phyloP scores from a whole-genome alignment of 37 sponge, comb jelly and placozoan genomes.

The Theonella swinhoei region DNA sequence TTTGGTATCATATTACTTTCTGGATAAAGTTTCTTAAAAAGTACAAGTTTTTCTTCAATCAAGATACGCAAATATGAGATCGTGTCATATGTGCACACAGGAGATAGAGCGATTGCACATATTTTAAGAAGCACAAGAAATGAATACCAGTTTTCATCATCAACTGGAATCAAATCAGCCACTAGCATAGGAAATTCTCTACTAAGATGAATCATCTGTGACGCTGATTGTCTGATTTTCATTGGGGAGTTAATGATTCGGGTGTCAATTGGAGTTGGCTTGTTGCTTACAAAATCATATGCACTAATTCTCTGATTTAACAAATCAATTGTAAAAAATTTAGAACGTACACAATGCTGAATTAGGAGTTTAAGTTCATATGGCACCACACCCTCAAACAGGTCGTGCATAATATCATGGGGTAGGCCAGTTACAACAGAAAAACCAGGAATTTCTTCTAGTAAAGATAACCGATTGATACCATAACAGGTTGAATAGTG shows the following conservation, averaged over 20 bases:
- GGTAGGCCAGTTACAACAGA: constrained; percentile 30
- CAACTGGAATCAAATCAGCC: constrained; percentile 57
- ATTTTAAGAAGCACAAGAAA: constrained; percentile 45
- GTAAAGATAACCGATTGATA: constrained; percentile 15
- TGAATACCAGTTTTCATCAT: constrained; percentile 46
- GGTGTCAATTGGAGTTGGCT: constrained; percentile 8
- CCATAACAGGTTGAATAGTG: constrained; percentile 39
- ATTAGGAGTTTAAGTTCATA: constrained; percentile 37
- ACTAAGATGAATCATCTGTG: constrained; percentile 42
- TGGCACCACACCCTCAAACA: constrained; percentile 47
- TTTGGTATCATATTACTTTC: constrained; percentile 31
- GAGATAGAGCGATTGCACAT: constrained; percentile 26
- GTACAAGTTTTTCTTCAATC: constrained; percentile 41
- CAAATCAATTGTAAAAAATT: constrained; percentile 10
- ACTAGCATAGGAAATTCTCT: constrained; percentile 30
- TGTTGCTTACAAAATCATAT: constrained; percentile 31
- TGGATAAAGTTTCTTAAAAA: constrained; percentile 33
- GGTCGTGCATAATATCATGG: constrained; percentile 52
- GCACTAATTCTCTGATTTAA: constrained; percentile 26
- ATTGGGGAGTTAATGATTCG: not conserved
- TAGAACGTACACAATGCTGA: constrained; percentile 22
- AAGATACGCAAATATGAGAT: constrained; percentile 37
- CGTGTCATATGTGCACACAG: constrained; percentile 20
- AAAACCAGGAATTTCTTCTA: constrained; percentile 48
- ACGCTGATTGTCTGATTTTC: constrained; percentile 31